Percentiles rank a stretch among this genome's conserved stretches.
Conservation (phyloP, 2,113 vertebrate genomes). For the Leptobrachium leishanense region DNA sequence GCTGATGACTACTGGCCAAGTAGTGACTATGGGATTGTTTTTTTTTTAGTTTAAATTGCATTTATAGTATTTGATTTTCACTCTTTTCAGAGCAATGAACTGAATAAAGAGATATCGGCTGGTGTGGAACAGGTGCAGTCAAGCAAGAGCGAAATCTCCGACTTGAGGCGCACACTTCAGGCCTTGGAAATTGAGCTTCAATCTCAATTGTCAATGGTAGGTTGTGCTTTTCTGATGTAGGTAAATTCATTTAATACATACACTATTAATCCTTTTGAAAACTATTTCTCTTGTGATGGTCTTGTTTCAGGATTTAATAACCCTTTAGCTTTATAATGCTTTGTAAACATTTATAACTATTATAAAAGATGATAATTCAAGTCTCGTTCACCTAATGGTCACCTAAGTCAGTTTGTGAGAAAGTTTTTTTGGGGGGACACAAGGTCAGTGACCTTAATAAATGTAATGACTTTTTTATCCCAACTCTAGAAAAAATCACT, state of each 20-base stretch:
- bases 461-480: too few relatives aligned
- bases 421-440: too few relatives aligned
- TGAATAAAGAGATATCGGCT: conserved; percentile 56
- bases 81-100: conserved; percentile 57
- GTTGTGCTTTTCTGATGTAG: not conserved
- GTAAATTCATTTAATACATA: too few relatives aligned
- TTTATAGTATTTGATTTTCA: not conserved
- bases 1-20: not conserved
- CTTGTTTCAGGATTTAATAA: too few relatives aligned
- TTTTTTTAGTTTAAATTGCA: not conserved
- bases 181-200: conserved; percentile 58
- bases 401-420: too few relatives aligned
- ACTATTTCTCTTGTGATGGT: too few relatives aligned
- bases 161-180: conserved; percentile 63
- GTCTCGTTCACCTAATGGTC: too few relatives aligned
- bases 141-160: conserved; percentile 54
- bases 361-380: too few relatives aligned
- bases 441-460: too few relatives aligned
- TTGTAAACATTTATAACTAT: too few relatives aligned
- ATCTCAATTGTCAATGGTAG: conserved; percentile 57
- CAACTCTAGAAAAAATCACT: conserved; percentile 60
- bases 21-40: not conserved
- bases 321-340: too few relatives aligned
- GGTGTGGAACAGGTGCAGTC: conserved; percentile 54
- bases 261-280: too few relatives aligned